Base-by-base conservation (phyloP, 1,140 invertebrate species). In the Harpegnathos saltator region DNA sequence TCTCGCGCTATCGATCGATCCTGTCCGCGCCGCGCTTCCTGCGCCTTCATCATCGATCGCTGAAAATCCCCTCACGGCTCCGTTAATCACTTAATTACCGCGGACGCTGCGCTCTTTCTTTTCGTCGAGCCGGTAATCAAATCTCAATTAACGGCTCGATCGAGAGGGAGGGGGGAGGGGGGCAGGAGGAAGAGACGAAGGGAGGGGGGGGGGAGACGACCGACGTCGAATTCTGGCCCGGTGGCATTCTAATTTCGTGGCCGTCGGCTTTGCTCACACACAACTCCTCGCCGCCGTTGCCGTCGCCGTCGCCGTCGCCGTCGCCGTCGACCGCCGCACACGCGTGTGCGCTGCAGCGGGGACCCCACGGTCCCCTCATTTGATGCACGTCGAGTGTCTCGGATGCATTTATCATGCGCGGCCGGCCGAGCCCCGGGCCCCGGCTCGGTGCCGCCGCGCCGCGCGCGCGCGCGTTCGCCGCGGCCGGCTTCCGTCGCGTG, bases 371-470 rank as follows among this genome's bases (percentile, higher is more conserved):
- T 63, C 77, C 52, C 72, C 71, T 88, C 77, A 88, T 88, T 88
- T 85, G 75, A 87, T 85, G 86, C 86, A 88, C 75, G 83, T 88
- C 82, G 77, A 52, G 58, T 77, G 58, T 50, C 83, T 77, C 72
- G 71, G 86, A 88, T 77, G 75, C 86, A 88, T 88, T 88, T 88
- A 88, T 88, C 86, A 88, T 88, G 59, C 71, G 75, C 71, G 75
- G 75, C 86, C 85, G 86, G 68, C 86, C 86, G 86, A 75, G 75
- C 50, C n/a, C n/a, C n/a, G n/a, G n/a, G n/a, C n/a, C n/a, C n/a
- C 48, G 11, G 50, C 74, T 33, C 71, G 38, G 33, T 50, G 68
- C 59, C 56, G 75, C 48, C 56, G n/a, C n/a, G n/a, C n/a, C n/a
- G n/a, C n/a, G n/a, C n/a, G n/a, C n/a, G n/a, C n/a, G 75, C 50